Evolutionary conservation across 2,888 invertebrate species (phyloP), one percentile per base, ranked within the genome.

Genomic region (Punctoribates punctum): DNA sequence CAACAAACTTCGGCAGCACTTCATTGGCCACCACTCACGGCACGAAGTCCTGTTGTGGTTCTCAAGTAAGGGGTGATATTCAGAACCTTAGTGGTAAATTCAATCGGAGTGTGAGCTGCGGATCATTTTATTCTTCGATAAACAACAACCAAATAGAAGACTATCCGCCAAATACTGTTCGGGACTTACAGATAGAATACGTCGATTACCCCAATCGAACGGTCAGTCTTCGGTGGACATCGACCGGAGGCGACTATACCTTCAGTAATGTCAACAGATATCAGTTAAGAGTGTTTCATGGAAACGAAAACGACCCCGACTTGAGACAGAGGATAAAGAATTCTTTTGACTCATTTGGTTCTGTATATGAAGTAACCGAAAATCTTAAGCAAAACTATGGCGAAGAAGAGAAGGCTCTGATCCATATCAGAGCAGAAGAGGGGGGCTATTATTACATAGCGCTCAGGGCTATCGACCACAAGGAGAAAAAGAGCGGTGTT

Each of bases 401-500:
- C 6, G 29, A 65, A 65, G 65, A 65, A 34, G 27, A 65, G 27
- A 65, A 20, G 15, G 15, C 29, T 38, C n/a, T 11, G 20, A 65
- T 65, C 15, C 5, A 1, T 5, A 38, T 65, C 1, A 5, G 5
- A 34, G 25, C 65, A 34, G 65, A 65, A 38, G 73, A 73, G 20
- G 76, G 60, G 42, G 83, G 83, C 0, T 57, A 79, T 57, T 84
- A 84, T 79, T 82, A 81, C 74, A 82, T 85, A 34, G 81, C 80
- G 1, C 80, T 84, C 25, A 77, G 80, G 29, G 81, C 82, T 62
- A 79, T 80, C 70, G 82, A 82, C 77, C 81, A 81, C 74, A 77
- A 79, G 57, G 81, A 81, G 60, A 79, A 81, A 6, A 46, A 29
- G 25, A 57, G 70, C 20, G 29, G 27, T 20, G 60, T 70, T 9